Evolutionary conservation across 2,888 invertebrate species (phyloP).

Genomic region (Philhelius pedissequus): DNA sequence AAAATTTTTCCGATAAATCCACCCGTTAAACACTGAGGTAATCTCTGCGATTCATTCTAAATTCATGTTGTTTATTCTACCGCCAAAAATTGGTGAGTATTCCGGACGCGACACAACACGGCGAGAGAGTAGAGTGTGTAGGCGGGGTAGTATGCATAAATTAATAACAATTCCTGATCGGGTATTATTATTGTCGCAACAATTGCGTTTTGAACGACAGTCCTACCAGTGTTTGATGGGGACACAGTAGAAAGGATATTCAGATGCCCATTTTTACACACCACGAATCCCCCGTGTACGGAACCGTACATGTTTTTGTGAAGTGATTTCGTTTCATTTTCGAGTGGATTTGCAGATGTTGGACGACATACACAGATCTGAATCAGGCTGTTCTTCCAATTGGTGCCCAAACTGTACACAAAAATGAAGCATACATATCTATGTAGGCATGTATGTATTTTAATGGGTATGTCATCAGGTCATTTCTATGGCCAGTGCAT

Average conservation of each 20-base stretch:
- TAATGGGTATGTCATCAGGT: conserved; percentile 60
- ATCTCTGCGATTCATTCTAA: conserved; percentile 49
- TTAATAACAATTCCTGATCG: conserved; percentile 67
- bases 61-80: conserved; percentile 29
- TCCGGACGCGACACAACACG: background rate
- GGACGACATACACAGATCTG: conserved; percentile 38
- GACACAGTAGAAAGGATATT: background rate
- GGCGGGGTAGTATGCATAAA: conserved; percentile 41
- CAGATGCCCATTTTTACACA: background rate
- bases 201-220: conserved; percentile 49
- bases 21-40: conserved; percentile 66
- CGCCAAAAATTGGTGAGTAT: background rate
- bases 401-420: background rate
- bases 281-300: background rate
- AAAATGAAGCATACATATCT: background rate
- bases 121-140: background rate
- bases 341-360: conserved; percentile 64
- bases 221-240: background rate
- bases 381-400: conserved; percentile 45
- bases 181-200: conserved; percentile 66
- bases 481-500: conserved; percentile 18
- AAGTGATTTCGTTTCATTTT: conserved; percentile 67
- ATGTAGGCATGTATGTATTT: background rate
- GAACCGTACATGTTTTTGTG: conserved; percentile 37
- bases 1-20: conserved; percentile 66